phyloP scores from a whole-genome alignment of 2,888 invertebrate species.

The Dryadula phaetusa region DNA sequence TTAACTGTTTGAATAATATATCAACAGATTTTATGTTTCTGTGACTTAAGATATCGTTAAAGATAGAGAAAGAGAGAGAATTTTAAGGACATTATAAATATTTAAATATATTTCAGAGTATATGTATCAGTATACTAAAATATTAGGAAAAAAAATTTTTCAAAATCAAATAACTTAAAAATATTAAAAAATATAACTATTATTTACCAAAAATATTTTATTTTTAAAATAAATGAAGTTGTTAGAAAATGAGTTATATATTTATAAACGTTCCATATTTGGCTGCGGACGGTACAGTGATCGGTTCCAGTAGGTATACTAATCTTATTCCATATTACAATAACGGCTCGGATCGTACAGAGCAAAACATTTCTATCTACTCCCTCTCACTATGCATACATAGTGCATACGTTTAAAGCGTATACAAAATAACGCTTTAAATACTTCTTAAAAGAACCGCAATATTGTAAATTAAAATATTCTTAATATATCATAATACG shows the following conservation, averaged over 20 bases:
- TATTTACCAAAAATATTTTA: not conserved
- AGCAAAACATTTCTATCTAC: constrained; percentile 65
- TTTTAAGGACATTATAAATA: too few relatives aligned
- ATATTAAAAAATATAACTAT: too few relatives aligned
- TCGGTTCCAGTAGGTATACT: constrained; percentile 67
- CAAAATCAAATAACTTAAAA: too few relatives aligned
- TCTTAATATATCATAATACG: too few relatives aligned
- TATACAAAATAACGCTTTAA: constrained; percentile 18
- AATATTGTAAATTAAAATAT: too few relatives aligned
- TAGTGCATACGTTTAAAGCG: constrained; percentile 29
- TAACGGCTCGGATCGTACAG: constrained; percentile 75
- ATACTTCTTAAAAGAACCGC: not conserved
- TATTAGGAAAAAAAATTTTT: too few relatives aligned
- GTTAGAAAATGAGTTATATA: not conserved
- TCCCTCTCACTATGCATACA: constrained; percentile 43
- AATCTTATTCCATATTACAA: constrained; percentile 79
- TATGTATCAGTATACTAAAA: too few relatives aligned
- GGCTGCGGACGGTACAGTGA: constrained; percentile 66
- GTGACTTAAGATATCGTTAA: too few relatives aligned
- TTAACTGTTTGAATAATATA: too few relatives aligned
- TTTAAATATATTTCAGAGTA: too few relatives aligned
- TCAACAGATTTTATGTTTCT: too few relatives aligned
- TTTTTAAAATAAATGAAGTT: not conserved
- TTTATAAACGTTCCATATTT: constrained; percentile 53
- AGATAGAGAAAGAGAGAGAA: too few relatives aligned